Evolutionary conservation across 2,797 vertebrate genomes (phyloP).

Genomic region (Rhinatrema bivittatum): DNA sequence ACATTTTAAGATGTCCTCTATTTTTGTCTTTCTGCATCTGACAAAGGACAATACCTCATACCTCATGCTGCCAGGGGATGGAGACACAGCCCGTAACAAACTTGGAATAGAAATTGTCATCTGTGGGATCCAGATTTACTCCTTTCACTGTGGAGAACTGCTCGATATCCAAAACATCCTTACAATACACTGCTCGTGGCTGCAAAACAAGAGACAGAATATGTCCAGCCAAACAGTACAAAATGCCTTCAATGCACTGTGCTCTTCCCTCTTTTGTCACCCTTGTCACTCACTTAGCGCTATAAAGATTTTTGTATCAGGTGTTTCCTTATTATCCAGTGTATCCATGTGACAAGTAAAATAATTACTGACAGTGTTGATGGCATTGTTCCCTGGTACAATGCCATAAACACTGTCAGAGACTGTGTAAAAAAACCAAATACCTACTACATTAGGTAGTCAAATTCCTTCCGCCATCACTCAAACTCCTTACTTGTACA

Average conservation of each 20-base stretch:
- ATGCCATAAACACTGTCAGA: no score
- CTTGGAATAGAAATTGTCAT: constrained; percentile 78
- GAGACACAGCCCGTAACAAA: constrained; percentile 85
- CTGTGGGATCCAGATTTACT: constrained; percentile 76
- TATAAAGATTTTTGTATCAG: neutral
- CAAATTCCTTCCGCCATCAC: no score
- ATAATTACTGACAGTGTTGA: no score
- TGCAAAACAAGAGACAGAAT: constrained; percentile 36
- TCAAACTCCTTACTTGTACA: no score
- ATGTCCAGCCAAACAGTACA: neutral
- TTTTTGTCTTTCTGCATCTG: no score
- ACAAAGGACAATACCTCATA: no score
- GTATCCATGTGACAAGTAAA: neutral
- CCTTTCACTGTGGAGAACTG: constrained; percentile 87
- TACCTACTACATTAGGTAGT: no score
- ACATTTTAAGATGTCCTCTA: no score
- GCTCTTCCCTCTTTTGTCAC: no score
- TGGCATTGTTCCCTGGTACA: no score
- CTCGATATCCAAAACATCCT: constrained; percentile 80
- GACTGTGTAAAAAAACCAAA: no score
- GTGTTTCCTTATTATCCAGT: neutral
- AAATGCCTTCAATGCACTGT: neutral
- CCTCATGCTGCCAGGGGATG: constrained; percentile 94
- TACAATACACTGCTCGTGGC: constrained; percentile 83
- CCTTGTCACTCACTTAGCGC: neutral